Conservation (phyloP, 1,140 invertebrate genomes). For the Anoplolepis gracilipes region DNA sequence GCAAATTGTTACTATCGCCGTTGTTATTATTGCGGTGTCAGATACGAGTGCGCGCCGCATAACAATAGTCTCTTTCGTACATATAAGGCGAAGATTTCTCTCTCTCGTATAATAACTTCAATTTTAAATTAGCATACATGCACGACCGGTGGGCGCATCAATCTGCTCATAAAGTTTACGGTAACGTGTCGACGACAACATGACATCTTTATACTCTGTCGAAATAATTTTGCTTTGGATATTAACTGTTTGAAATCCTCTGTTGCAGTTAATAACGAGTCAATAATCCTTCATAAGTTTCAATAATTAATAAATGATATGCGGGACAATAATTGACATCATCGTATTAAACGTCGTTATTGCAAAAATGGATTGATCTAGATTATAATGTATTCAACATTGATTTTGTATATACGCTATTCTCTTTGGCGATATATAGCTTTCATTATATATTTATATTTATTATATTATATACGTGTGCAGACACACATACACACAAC, state of each 20-base stretch:
- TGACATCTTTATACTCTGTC: conserved; percentile 17
- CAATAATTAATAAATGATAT: conserved; percentile 23
- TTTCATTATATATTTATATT: background rate
- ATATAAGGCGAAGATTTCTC: background rate
- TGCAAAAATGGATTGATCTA: background rate
- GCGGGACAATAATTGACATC: background rate
- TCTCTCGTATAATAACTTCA: conserved; percentile 30
- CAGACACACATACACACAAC: no score
- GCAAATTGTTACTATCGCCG: conserved; percentile 58
- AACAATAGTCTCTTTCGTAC: conserved; percentile 49
- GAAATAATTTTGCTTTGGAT: background rate
- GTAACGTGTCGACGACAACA: background rate
- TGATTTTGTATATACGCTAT: background rate
- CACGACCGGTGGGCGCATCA: background rate
- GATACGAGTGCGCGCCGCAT: conserved; percentile 37
- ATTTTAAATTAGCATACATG: conserved; percentile 52
- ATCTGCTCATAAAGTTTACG: conserved; percentile 31
- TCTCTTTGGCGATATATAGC: background rate
- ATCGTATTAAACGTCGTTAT: background rate
- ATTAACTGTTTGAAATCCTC: background rate
- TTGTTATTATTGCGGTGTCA: conserved; percentile 57
- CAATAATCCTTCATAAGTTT: conserved; percentile 4
- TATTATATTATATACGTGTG: no score
- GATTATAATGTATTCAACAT: background rate
- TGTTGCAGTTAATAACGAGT: background rate